Percentiles rank a stretch among this genome's conserved stretches.
These are phyloP conservation scores for Meghimatium bilineatum DNA, from an alignment of 2,888 invertebrate species.

Conservation along the genomic window DNA sequence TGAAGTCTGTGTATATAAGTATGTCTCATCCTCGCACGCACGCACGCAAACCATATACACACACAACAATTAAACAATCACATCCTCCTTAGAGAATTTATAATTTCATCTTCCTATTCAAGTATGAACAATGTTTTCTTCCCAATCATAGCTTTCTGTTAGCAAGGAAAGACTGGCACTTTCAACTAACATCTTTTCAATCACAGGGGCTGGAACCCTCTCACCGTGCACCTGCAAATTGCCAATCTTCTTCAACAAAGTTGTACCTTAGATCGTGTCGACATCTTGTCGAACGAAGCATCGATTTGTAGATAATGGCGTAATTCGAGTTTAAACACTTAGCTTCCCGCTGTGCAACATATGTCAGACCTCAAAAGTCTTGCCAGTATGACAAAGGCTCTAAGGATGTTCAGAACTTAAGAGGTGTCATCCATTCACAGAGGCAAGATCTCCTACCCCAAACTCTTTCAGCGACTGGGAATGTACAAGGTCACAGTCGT, in stretches of 20 bases:
- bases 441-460: constrained; percentile 3
- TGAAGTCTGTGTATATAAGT: no score
- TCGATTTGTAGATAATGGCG: constrained; percentile 20
- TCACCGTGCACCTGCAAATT: constrained; percentile 22
- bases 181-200: background rate
- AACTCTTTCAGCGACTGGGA: background rate
- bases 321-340: constrained; percentile 18
- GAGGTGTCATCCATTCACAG: constrained; percentile 29
- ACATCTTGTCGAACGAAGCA: background rate
- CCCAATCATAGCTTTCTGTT: background rate
- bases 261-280: background rate
- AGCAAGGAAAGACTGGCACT: background rate
- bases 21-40: no score
- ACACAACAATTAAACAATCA: constrained; percentile 3
- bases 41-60: no score
- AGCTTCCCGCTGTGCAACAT: constrained; percentile 6
- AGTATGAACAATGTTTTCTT: background rate
- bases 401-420: constrained; percentile 6
- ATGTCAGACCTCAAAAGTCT: constrained; percentile 24
- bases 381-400: background rate
- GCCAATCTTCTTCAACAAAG: background rate
- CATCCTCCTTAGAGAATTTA: background rate
- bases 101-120: background rate
- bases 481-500: background rate
- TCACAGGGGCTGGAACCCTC: background rate